Base-by-base conservation (phyloP, 2,888 invertebrate genomes). In the Mylabris sibirica region DNA sequence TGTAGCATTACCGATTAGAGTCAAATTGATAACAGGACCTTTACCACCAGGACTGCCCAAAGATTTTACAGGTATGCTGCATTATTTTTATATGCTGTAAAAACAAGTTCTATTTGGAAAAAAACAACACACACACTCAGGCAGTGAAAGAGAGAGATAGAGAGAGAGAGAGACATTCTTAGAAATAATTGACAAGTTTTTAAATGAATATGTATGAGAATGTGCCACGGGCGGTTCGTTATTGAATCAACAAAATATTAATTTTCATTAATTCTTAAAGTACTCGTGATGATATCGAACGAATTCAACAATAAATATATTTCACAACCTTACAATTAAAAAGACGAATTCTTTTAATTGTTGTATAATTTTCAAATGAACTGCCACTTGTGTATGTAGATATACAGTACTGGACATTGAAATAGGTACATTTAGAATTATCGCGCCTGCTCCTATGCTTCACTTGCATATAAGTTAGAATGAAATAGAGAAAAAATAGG, bases 11-110 rank as follows among this genome's bases (percentile, higher is more conserved):
- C 89, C 92, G 17, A 82, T 90, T 26, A 85, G 88, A 72, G 90
- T 90, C 57, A 86, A 89, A 66, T 86, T 91, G 75, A 84, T 91
- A 74, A 88, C 87, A 71, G 90, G 89, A 65, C 88, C 89, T 9
- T 86, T 89, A 77, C 89, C 89, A 1, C 86, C 87, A 57, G 88
- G 88, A 75, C 86, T 89, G 85, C 88, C 88, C 78, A 88, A 88
- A 83, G 89, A 89, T 81, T 90, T 90, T 82, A 89, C 89, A 85
- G 90, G 90, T 89, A 77, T 80, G 81, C 74, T 24, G 17, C n/a
- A n/a, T n/a, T n/a, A n/a, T n/a, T 35, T 20, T 30, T 63, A 17
- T n/a, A 59, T 26, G 41, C 60, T 44, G 57, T 38, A 57, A 6
- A 41, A 20, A 60, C 17, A 24, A 62, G 65, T 59, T 67, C 38